A percentile compares a stretch with the other conserved stretches of the same genome.
phyloP scores from a whole-genome alignment of 2,888 invertebrate species.

The Rhamphomyia laevipes region DNA sequence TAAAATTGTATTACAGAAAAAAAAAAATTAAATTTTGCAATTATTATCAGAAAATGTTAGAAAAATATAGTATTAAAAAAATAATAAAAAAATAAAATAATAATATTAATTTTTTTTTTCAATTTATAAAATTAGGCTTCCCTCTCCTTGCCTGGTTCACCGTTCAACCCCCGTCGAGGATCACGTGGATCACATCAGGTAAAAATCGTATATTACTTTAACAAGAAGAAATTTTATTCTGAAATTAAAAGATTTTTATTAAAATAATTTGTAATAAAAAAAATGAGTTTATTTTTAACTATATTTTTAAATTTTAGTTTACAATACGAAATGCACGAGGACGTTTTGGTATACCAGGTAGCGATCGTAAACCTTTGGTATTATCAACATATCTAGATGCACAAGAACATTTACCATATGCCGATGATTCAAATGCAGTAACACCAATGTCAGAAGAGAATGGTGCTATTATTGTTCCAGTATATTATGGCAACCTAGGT shows the following conservation, averaged over 20 bases:
- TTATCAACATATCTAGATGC: conserved; percentile 89
- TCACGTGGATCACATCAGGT: conserved; percentile 78
- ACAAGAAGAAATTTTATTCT: too few species aligned
- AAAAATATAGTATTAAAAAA: too few species aligned
- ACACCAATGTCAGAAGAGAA: conserved; percentile 98
- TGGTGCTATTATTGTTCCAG: conserved; percentile 86
- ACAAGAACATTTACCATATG: conserved; percentile 90
- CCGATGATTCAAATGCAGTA: conserved; percentile 94
- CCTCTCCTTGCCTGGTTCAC: conserved; percentile 92
- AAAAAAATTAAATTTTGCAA: neutral
- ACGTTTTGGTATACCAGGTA: conserved; percentile 64
- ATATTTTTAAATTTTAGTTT: conserved; percentile 47
- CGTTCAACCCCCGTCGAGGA: conserved; percentile 84
- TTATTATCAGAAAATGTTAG: too few species aligned
- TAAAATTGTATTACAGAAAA: neutral
- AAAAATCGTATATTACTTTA: conserved; percentile 9
- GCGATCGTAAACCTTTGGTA: conserved; percentile 86
- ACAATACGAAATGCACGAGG: conserved; percentile 74
- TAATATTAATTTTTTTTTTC: neutral
- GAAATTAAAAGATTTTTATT: neutral
- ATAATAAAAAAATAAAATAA: too few species aligned
- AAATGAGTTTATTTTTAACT: neutral
- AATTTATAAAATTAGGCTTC: conserved; percentile 57
- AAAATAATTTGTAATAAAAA: neutral
- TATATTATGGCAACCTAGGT: conserved; percentile 79